These are phyloP conservation scores for Brachystomella parvula DNA, from an alignment of 1,140 invertebrate species.

Conservation along the genomic window DNA sequence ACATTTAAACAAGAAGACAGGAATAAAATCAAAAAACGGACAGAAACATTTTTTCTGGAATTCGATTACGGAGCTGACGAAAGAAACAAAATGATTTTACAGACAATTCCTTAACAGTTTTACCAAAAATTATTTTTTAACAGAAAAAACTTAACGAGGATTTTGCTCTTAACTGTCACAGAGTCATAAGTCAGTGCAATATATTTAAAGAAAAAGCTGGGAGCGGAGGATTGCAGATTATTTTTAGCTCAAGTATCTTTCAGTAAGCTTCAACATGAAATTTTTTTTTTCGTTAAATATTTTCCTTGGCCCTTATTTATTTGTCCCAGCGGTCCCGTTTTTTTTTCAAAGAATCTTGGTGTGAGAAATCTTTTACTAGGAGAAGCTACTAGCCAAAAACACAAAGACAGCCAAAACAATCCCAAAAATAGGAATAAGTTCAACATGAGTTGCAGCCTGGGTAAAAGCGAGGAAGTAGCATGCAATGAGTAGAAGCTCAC, in stretches of 20 bases:
- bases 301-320: too few species aligned
- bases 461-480: conserved; percentile 37
- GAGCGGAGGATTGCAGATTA: too few species aligned
- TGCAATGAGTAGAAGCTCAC: conserved; percentile 33
- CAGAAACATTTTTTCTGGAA: background rate
- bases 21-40: background rate
- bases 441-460: conserved; percentile 29
- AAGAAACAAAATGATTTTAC: background rate
- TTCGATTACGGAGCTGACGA: background rate
- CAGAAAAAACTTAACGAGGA: background rate
- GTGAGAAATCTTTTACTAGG: background rate
- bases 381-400: conserved; percentile 26
- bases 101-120: too few species aligned
- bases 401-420: conserved; percentile 33
- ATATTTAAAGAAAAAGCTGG: too few species aligned
- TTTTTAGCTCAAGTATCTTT: background rate
- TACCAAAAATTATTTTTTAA: background rate
- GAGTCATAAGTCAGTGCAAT: too few species aligned
- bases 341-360: background rate
- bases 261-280: background rate
- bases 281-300: background rate
- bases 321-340: too few species aligned
- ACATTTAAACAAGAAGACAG: background rate
- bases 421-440: conserved; percentile 31
- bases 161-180: background rate